phyloP scores from a whole-genome alignment of 2,113 vertebrate species.

The Poicephalus gulielmi region DNA sequence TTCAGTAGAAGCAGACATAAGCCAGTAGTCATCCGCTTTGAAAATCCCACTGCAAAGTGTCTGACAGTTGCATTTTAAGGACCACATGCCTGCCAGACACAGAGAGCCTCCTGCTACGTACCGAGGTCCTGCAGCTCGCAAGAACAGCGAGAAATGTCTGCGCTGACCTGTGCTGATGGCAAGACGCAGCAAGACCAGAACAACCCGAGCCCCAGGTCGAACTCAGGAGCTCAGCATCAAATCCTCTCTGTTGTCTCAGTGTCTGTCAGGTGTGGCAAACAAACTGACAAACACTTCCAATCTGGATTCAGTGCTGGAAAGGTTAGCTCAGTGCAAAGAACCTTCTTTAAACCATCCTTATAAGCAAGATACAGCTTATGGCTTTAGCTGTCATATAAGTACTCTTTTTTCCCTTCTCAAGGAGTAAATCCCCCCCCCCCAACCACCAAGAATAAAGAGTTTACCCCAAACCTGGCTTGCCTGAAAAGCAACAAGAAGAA shows the following conservation, averaged over 20 bases:
- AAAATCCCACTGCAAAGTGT: background rate
- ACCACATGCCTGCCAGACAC: constrained; percentile 27
- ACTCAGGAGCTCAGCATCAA: background rate
- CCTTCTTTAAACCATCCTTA: background rate
- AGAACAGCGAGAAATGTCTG: background rate
- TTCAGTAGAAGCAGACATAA: background rate
- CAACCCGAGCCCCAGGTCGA: background rate
- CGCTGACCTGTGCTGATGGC: background rate
- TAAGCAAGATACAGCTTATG: rapidly evolving
- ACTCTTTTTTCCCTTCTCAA: background rate
- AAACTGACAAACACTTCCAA: rapidly evolving
- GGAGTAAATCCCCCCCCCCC: background rate
- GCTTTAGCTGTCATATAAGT: background rate
- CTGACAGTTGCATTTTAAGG: constrained; percentile 29
- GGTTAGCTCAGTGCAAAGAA: background rate
- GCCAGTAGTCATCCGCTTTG: background rate
- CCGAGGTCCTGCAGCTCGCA: background rate
- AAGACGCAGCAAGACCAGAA: background rate
- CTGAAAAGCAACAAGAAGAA: background rate
- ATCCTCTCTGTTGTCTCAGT: background rate
- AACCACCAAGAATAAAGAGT: background rate
- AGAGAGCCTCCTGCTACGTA: background rate
- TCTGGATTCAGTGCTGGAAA: rapidly evolving
- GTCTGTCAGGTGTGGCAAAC: background rate
- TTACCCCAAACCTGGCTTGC: background rate